phyloP scores from a whole-genome alignment of 2,888 invertebrate genomes.

The Dolichomitus sp. region DNA sequence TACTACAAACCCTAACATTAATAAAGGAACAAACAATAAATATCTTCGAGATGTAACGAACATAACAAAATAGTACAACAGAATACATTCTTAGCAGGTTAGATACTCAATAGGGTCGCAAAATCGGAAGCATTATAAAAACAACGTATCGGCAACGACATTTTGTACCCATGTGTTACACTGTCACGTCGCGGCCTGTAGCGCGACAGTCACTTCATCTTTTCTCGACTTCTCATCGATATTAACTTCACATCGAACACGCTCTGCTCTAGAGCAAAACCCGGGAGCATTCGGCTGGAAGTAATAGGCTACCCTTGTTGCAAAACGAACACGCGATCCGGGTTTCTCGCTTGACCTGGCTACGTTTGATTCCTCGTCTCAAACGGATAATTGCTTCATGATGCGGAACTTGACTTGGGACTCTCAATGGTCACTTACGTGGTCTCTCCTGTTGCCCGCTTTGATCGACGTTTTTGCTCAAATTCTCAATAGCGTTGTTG shows the following conservation, averaged over 20 bases:
- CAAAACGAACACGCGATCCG: slow-evolving; percentile 9
- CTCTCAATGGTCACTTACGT: slow-evolving; percentile 5
- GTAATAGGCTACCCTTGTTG: slow-evolving; percentile 20
- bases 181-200: neutral
- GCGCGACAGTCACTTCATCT: slow-evolving; percentile 3
- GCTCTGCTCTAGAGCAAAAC: neutral
- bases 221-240: slow-evolving; percentile 11
- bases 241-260: slow-evolving; percentile 14
- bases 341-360: neutral
- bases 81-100: too few relatives aligned
- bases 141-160: too few relatives aligned
- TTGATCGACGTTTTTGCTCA: slow-evolving; percentile 5
- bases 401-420: slow-evolving; percentile 8
- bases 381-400: slow-evolving; percentile 40
- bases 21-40: too few relatives aligned
- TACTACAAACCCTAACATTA: too few relatives aligned
- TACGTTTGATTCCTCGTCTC: slow-evolving; percentile 32
- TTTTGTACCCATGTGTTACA: too few relatives aligned
- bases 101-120: too few relatives aligned
- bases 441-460: slow-evolving; percentile 9
- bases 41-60: too few relatives aligned
- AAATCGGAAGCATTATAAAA: too few relatives aligned
- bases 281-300: slow-evolving; percentile 15
- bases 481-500: neutral
- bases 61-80: too few relatives aligned